phyloP scores from a whole-genome alignment of 2,797 vertebrate genomes.

The Melanotaenia parkinsoni region DNA sequence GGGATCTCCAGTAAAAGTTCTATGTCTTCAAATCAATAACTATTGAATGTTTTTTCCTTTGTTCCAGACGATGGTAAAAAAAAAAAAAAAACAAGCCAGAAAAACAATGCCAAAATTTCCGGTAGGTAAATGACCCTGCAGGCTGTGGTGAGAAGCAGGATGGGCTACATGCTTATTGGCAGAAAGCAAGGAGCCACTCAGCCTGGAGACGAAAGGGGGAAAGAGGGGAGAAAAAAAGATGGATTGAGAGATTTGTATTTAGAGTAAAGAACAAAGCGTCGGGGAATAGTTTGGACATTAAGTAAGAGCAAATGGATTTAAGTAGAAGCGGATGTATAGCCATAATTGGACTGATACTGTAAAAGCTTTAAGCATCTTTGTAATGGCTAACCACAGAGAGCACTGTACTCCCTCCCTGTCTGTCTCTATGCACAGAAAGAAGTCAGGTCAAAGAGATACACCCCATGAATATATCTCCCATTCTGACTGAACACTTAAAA shows the following conservation, averaged over 20 bases:
- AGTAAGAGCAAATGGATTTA: constrained; percentile 73
- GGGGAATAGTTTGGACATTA: constrained; percentile 68
- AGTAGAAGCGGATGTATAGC: constrained; percentile 55
- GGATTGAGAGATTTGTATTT: constrained; percentile 58
- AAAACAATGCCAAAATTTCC: constrained; percentile 76
- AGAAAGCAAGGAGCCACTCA: constrained; percentile 51
- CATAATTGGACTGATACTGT: constrained; percentile 65
- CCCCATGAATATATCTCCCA: constrained; percentile 24
- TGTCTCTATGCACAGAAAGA: constrained; percentile 35
- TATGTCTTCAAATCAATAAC: constrained; percentile 84
- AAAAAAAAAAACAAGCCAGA: constrained; percentile 21
- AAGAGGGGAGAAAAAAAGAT: constrained; percentile 16
- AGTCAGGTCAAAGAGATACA: constrained; percentile 30
- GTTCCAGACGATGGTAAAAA: constrained; percentile 59
- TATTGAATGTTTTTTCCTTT: constrained; percentile 85
- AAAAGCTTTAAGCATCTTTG: constrained; percentile 60
- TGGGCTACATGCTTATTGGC: constrained; percentile 34
- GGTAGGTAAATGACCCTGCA: constrained; percentile 68
- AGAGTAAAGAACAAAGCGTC: constrained; percentile 67
- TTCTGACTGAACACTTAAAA: constrained; percentile 50
- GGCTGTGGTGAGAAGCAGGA: constrained; percentile 59
- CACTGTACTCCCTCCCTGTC: constrained; percentile 22
- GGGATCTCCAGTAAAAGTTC: constrained; percentile 87
- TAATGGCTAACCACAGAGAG: constrained; percentile 61
- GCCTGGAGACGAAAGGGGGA: constrained; percentile 44